Evolutionary conservation across 2,797 vertebrate genomes (phyloP).

Genomic region (Pangasius larnaudii): DNA sequence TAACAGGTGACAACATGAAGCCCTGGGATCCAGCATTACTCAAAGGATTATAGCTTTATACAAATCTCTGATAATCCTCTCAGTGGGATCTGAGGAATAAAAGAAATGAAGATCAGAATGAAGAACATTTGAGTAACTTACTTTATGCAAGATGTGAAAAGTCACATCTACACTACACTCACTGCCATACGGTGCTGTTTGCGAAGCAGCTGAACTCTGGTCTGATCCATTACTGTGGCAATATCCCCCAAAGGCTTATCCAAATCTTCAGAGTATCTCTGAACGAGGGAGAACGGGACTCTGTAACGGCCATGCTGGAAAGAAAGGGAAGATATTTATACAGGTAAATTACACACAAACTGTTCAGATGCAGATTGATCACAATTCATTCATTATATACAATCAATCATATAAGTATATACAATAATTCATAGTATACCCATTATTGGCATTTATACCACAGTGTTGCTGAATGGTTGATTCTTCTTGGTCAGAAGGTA

Average conservation of each 20-base stretch:
- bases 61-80: slow-evolving; percentile 84
- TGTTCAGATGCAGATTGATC: not conserved
- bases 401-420: not conserved
- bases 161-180: slow-evolving; percentile 58
- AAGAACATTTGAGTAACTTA: not conserved
- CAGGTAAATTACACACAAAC: not conserved
- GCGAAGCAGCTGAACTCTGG: slow-evolving; percentile 78
- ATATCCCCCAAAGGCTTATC: slow-evolving; percentile 77
- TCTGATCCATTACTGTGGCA: slow-evolving; percentile 79
- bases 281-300: slow-evolving; percentile 80
- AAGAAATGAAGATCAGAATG: slow-evolving; percentile 12
- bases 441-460: not conserved
- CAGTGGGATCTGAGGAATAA: slow-evolving; percentile 78
- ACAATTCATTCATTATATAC: not conserved
- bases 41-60: slow-evolving; percentile 76
- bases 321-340: not conserved
- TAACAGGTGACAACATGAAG: not conserved
- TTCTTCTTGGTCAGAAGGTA: not conserved
- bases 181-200: slow-evolving; percentile 82
- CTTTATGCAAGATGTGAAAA: not conserved
- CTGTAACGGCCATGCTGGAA: slow-evolving; percentile 80
- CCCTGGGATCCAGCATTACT: slow-evolving; percentile 69
- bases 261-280: slow-evolving; percentile 83
- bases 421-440: not conserved
- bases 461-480: not conserved